A percentile compares a stretch with the other conserved stretches of the same genome.
Conservation (phyloP, 2,113 vertebrate species). For the Acinonyx jubatus region DNA sequence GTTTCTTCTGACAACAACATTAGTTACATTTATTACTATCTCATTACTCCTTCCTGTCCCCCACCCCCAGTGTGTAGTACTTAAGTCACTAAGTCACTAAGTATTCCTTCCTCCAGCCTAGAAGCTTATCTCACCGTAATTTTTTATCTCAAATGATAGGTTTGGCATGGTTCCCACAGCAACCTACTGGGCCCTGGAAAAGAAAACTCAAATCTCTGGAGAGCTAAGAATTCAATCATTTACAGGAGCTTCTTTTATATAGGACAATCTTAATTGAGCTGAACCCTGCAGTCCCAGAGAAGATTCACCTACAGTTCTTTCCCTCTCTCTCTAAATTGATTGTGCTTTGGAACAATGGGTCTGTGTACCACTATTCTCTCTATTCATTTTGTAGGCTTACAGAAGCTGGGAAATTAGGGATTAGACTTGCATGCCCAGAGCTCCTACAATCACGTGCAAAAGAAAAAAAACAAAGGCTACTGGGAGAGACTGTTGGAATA, state of each 20-base stretch:
- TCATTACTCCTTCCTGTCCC: not conserved
- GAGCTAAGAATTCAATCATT: conserved; percentile 26
- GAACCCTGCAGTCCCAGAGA: conserved; percentile 5
- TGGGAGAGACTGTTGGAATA: too few relatives aligned
- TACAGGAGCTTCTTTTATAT: conserved; percentile 8
- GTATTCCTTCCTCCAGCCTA: not conserved
- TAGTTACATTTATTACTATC: not conserved
- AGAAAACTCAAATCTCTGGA: not conserved
- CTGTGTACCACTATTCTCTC: not conserved
- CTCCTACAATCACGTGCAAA: not conserved
- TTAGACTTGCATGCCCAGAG: not conserved
- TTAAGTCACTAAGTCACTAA: not conserved
- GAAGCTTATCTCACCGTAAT: conserved; percentile 6
- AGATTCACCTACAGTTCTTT: not conserved
- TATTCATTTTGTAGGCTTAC: not conserved
- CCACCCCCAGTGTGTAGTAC: not conserved
- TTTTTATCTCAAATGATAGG: not conserved
- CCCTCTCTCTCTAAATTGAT: not conserved
- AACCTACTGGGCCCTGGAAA: not conserved
- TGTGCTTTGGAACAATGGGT: not conserved
- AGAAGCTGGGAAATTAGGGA: not conserved
- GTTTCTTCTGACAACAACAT: not conserved
- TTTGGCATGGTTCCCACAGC: not conserved
- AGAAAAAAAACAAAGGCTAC: too few relatives aligned
- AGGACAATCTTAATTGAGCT: conserved; percentile 56